Percentiles rank a stretch among this genome's conserved stretches.
Evolutionary conservation across 2,113 vertebrate species (phyloP).

Genomic region (Salvelinus sp.): DNA sequence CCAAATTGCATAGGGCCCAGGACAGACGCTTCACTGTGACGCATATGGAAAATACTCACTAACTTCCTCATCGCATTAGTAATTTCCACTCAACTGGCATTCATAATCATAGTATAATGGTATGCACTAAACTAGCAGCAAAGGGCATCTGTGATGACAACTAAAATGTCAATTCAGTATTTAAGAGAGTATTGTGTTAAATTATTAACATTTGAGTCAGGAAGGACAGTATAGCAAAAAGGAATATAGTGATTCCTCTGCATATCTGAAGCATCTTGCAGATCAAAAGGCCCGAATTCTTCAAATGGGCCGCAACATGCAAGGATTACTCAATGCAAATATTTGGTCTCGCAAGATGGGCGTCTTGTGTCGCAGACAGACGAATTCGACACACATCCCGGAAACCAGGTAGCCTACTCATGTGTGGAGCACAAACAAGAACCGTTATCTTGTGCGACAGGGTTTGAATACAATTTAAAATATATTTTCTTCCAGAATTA

Average conservation of each 20-base stretch:
- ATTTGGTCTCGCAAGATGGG: conserved; percentile 63
- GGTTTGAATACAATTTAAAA: too few species aligned
- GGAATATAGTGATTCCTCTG: too few species aligned
- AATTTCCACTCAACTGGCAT: too few species aligned
- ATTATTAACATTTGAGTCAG: not conserved
- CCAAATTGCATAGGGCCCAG: too few species aligned
- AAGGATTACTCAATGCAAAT: conserved; percentile 48
- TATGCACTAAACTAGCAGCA: too few species aligned
- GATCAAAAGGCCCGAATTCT: conserved; percentile 60
- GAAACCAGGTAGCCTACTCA: not conserved
- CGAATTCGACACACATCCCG: conserved; percentile 35
- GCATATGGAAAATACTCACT: too few species aligned
- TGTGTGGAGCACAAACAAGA: not conserved
- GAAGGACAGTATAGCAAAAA: too few species aligned
- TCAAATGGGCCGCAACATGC: conserved; percentile 72
- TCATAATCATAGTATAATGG: too few species aligned
- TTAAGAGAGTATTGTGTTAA: not conserved
- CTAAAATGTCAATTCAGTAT: not conserved
- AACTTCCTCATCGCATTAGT: too few species aligned
- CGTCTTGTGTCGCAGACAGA: conserved; percentile 49
- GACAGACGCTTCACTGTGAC: too few species aligned
- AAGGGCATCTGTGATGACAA: too few species aligned
- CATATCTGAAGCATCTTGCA: conserved; percentile 11
- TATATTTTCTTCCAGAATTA: too few species aligned
- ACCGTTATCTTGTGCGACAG: not conserved